Evolutionary conservation across 2,888 invertebrate species (phyloP).

Genomic region (Eulithis prunata): DNA sequence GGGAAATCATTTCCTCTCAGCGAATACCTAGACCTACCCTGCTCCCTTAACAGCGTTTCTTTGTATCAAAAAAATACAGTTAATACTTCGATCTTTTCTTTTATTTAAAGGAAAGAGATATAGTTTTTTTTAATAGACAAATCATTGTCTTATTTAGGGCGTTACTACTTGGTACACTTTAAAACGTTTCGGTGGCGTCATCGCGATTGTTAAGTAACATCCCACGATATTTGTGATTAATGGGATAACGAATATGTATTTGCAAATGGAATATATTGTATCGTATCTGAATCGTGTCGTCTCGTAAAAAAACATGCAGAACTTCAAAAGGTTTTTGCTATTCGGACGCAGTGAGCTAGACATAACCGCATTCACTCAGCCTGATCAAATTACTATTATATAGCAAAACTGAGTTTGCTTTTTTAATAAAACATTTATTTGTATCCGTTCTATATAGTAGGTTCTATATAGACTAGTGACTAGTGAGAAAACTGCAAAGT

Average conservation of each 20-base stretch:
- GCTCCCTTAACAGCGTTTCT: too few species aligned
- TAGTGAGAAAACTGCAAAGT: too few species aligned
- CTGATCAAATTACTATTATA: conserved; percentile 23
- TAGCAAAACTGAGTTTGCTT: conserved; percentile 7
- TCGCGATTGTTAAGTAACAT: not conserved
- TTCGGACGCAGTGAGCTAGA: conserved; percentile 21
- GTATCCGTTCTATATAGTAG: too few species aligned
- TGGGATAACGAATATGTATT: too few species aligned
- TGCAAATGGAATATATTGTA: too few species aligned
- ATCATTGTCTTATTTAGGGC: too few species aligned
- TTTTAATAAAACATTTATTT: conserved; percentile 4
- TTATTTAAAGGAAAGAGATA: too few species aligned
- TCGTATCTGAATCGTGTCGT: conserved; percentile 13
- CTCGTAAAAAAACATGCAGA: conserved; percentile 1
- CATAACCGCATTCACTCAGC: conserved; percentile 18
- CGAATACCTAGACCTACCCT: not conserved
- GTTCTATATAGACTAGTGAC: too few species aligned
- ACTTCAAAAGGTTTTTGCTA: conserved; percentile 19
- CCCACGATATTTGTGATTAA: conserved; percentile 4
- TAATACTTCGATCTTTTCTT: too few species aligned
- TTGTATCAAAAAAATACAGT: too few species aligned
- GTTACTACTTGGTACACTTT: not conserved
- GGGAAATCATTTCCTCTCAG: conserved; percentile 16
- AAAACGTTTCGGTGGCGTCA: not conserved
- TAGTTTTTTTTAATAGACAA: too few species aligned